These are phyloP conservation scores for Bombus sibiricus DNA, from an alignment of 1,140 invertebrate species.

Conservation along the genomic window DNA sequence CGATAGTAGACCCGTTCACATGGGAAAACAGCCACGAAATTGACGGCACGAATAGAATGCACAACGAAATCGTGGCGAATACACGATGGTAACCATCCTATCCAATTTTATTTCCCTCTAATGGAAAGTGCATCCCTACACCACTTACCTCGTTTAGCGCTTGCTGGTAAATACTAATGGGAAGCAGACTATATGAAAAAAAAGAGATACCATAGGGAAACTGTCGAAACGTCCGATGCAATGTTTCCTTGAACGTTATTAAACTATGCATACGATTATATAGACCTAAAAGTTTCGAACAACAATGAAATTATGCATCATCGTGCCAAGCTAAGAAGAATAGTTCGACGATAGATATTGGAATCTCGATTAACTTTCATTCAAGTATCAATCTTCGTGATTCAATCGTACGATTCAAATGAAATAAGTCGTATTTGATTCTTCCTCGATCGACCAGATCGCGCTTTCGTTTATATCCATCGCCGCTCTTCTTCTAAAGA, in stretches of 20 bases:
- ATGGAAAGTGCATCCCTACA: conserved; percentile 42
- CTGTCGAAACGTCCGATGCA: neutral
- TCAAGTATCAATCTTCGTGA: neutral
- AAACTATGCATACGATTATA: neutral
- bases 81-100: conserved; percentile 15
- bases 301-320: neutral
- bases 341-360: neutral
- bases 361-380: neutral
- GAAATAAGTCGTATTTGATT: conserved; percentile 19
- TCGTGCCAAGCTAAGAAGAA: neutral
- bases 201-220: neutral
- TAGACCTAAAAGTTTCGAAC: neutral
- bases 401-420: neutral
- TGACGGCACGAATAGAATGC: conserved; percentile 42
- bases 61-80: conserved; percentile 48
- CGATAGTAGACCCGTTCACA: conserved; percentile 38
- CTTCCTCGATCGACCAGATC: too few relatives aligned
- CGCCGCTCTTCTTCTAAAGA: neutral
- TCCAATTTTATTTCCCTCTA: conserved; percentile 62
- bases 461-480: conserved; percentile 6
- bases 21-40: conserved; percentile 54
- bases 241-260: neutral
- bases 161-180: conserved; percentile 37
- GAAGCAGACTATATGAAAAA: neutral
- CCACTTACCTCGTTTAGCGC: conserved; percentile 31